Evolutionary conservation across 2,888 invertebrate species (phyloP), one percentile per base, ranked within the genome.

Genomic region (Melikaiella ostensackeni): DNA sequence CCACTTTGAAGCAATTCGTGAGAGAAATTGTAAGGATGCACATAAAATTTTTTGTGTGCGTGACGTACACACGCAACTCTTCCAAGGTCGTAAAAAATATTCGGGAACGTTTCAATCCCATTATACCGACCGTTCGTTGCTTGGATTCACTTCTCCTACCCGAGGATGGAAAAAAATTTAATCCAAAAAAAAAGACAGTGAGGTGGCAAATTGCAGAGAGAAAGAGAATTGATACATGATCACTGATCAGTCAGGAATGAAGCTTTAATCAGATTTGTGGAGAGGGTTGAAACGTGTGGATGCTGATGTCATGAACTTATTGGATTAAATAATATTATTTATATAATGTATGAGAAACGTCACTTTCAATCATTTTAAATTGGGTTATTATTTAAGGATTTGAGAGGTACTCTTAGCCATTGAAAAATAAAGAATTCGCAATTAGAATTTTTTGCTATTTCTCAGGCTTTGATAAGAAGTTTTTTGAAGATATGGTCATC

Each of bases 1-100:
- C 85, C 88, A 89, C 88, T 89, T 88, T 87, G 78, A 79, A 75
- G 81, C 79, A 80, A 85, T 80, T 80, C 77, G 35, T 55, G 76
- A 57, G 57, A 75, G 76, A 76, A 74, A 75, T 61, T 8, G 70
- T 70, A 35, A 62, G 61, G 61, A 19, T 70, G 9, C 66, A 30
- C 57, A 42, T 27, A n/a, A 35, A 77, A 50, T 75, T 75, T 79
- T 77, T 21, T 70, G 27, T 46, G 70, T 70, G 19, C 70, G 50
- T 70, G 70, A 70, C 33, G 35, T 62, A 33, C 33, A 11, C 35
- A 8, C 62, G 21, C 35, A 62, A 35, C 30, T 46, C 50, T 64
- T 70, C 19, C 50, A 35, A 21, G 55, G 30, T 76, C 78, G 74
- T 76, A 78, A 81, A 80, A 73, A 79, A 79, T 79, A 77, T 81